These are phyloP conservation scores for Chloropsis hardwickii DNA, from an alignment of 2,113 vertebrate genomes.

Conservation along the genomic window DNA sequence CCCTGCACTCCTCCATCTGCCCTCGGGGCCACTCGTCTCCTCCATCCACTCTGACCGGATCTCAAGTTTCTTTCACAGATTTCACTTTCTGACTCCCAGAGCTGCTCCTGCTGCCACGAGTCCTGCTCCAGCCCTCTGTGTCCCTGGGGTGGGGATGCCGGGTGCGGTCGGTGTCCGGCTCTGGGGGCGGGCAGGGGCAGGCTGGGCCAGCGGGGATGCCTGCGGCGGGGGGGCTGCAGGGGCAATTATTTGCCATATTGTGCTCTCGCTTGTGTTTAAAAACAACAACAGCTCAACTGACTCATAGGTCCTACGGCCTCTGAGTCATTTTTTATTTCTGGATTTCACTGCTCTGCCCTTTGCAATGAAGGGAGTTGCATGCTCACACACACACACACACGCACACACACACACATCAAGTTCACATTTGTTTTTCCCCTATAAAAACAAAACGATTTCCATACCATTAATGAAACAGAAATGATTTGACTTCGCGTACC, in stretches of 20 bases:
- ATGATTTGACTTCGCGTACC: neutral
- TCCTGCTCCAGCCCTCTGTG: neutral
- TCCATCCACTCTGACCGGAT: rapidly evolving
- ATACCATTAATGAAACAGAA: slow-evolving; percentile 57
- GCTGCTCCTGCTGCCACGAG: neutral
- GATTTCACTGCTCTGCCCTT: slow-evolving; percentile 58
- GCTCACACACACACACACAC: neutral
- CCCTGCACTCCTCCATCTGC: rapidly evolving
- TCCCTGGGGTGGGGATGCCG: neutral
- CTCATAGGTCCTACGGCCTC: slow-evolving; percentile 61
- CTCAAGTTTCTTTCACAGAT: neutral
- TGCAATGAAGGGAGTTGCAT: slow-evolving; percentile 20
- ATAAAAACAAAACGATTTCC: slow-evolving; percentile 59
- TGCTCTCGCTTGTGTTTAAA: neutral
- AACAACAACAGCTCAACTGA: slow-evolving; percentile 64
- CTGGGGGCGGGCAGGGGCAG: neutral
- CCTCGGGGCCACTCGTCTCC: rapidly evolving
- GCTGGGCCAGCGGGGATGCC: neutral
- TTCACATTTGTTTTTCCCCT: slow-evolving; percentile 56
- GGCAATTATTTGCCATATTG: slow-evolving; percentile 34
- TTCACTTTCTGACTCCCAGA: neutral
- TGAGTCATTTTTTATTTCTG: slow-evolving; percentile 70
- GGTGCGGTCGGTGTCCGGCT: rapidly evolving
- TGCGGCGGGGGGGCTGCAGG: neutral
- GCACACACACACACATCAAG: neutral